A percentile compares a stretch with the other conserved stretches of the same genome.
phyloP scores from a whole-genome alignment of 2,797 vertebrate genomes.

The Anguilla anguilla region DNA sequence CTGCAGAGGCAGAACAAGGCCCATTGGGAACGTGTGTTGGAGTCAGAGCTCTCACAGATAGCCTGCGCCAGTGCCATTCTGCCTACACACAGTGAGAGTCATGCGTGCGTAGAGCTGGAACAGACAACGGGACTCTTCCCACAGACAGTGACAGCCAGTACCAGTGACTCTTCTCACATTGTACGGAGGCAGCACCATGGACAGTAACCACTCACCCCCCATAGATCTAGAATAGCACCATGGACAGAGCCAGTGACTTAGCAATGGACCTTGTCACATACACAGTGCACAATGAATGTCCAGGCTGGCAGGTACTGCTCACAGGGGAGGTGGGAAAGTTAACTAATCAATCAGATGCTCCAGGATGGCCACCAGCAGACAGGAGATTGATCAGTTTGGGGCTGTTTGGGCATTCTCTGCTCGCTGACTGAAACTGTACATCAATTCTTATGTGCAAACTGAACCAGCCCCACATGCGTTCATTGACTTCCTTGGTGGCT shows the following conservation, averaged over 20 bases:
- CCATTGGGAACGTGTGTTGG: background rate
- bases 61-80: background rate
- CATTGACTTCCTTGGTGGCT: background rate
- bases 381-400: background rate
- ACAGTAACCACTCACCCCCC: background rate
- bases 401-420: background rate
- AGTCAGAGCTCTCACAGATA: background rate
- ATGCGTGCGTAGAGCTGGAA: background rate
- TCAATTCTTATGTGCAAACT: background rate
- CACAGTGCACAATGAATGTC: background rate
- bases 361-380: background rate
- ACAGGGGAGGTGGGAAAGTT: background rate
- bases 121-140: background rate
- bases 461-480: background rate
- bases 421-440: background rate
- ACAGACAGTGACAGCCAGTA: background rate
- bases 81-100: background rate
- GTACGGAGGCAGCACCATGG: background rate
- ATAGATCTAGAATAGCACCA: background rate
- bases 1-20: background rate
- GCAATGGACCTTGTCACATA: background rate
- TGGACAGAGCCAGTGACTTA: background rate
- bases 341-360: slow-evolving; percentile 1
- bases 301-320: background rate
- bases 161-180: background rate